Base-by-base conservation (phyloP, 2,797 vertebrate genomes). In the Etheostoma nigrum region DNA sequence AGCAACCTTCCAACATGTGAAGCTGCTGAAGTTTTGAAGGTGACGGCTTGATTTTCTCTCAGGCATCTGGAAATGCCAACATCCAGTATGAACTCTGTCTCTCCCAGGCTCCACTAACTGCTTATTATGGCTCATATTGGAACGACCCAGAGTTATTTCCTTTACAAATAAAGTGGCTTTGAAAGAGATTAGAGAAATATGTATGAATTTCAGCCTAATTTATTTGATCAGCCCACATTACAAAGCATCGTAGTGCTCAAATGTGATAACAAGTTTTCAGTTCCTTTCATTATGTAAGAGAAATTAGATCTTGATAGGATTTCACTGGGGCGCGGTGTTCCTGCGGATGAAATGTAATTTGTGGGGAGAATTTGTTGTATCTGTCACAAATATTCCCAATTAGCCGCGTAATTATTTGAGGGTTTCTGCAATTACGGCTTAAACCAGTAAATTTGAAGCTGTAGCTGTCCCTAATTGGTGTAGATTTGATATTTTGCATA, bases 331-430 rank as follows among this genome's bases (percentile, higher is more conserved):
- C 94, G 92, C 96, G 93, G 95, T 96, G 95, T 95, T 97, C 97
- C 95, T 96, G 96, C 94, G 95, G 96, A 97, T 97, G 95, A 98
- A 98, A 98, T 97, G 96, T 96, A 97, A 99, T 99, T 98, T 98
- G 97, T 96, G 95, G 95, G 84, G 96, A 97, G 96, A 99, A 99
- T 99, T 98, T 98, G 97, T 99, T 98, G 97, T 99, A 98, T 99
- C 98, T 99, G 98, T 99, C 97, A 98, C 97, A 99, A 99, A 99
- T 99, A 99, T 98, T 98, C 96, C 95, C 97, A 99, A 99, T 99
- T 99, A 99, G 97, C 96, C 93, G 95, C 95, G 95, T 98, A 98
- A 99, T 99, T 98, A 98, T 99, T 97, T 98, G 97, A 98, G 97
- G 98, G 97, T 98, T 98, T 97, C 96, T 98, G 97, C 96, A 98